Base-by-base conservation (phyloP, 2,888 invertebrate species). In the Zhuqinia jingwanae region DNA sequence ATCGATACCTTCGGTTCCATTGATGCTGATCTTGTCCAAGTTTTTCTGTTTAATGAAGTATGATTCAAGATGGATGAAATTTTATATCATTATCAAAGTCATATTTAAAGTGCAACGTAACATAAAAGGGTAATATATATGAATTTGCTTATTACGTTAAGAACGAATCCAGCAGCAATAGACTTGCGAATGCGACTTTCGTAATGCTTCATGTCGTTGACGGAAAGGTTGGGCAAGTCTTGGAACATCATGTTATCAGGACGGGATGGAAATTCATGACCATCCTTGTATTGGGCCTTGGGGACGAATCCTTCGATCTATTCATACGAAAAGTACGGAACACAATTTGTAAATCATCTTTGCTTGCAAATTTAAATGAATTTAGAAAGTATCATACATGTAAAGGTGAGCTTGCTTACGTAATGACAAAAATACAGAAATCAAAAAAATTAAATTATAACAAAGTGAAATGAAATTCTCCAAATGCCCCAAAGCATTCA, bases 181-280 rank as follows among this genome's bases (percentile, higher is more conserved):
- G 94, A 94, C 87, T 94, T 94, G 79, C 92, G 93, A 88, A 95
- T 94, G 87, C 95, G 94, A 79, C 92, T 93, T 92, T 94, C 94
- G 90, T 93, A 93, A 47, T 92, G 81, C 92, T 85, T 90, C 89
- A 91, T 88, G 80, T 91, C 91, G 47, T 89, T 87, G 50, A 91
- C 88, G 42, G 90, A 87, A 25, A 90, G 87, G 45, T 86, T 85
- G 6, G 89, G 85, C n/a, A 91, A 85, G 79, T 91, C 91, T 65
- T 90, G 89, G 89, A 91, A 91, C 42, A 27, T 53, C 47, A 91
- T 88, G 88, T 91, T 90, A 83, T 91, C 90, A 8, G 91, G 91
- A 56, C 91, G 89, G 53, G 88, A 75, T 10, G 91, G 90, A 87
- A 91, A 89, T 75, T 89, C 88, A 15, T 85, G 78, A 17, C 87